Conservation (phyloP, 2,888 invertebrate species). For the Neocrepidodera transversa region DNA sequence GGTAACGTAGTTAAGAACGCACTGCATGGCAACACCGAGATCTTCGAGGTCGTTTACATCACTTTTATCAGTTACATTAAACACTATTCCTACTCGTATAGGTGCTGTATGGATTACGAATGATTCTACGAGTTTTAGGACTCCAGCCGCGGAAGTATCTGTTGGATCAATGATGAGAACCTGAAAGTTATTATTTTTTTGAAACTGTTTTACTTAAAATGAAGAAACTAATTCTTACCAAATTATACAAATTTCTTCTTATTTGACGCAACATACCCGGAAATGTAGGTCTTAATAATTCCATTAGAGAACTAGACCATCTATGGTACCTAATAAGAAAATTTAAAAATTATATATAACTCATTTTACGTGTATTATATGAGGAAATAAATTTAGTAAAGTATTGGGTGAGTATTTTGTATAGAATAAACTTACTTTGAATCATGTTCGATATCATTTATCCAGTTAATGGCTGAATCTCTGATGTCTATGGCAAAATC, state of each 20-base stretch:
- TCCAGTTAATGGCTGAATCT: constrained; percentile 90
- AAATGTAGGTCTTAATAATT: constrained; percentile 93
- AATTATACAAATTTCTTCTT: constrained; percentile 84
- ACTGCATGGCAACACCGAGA: constrained; percentile 82
- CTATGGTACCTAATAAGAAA: constrained; percentile 67
- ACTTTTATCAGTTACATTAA: constrained; percentile 69
- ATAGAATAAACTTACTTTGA: constrained; percentile 89
- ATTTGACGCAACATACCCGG: constrained; percentile 95
- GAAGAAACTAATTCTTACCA: too few species aligned
- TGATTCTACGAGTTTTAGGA: constrained; percentile 88
- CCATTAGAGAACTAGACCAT: constrained; percentile 90
- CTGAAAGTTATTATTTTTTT: too few species aligned
- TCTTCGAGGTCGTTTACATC: constrained; percentile 68
- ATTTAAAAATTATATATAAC: constrained; percentile 57
- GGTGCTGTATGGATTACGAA: constrained; percentile 92
- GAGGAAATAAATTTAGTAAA: too few species aligned
- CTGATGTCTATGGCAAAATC: constrained; percentile 95
- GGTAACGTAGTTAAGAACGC: constrained; percentile 89
- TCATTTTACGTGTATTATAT: too few species aligned
- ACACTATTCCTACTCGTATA: constrained; percentile 85
- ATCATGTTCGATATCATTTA: constrained; percentile 95
- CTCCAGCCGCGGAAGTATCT: constrained; percentile 69
- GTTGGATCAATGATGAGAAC: constrained; percentile 88
- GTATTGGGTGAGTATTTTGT: too few species aligned
- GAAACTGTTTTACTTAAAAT: too few species aligned